A percentile compares a stretch with the other conserved stretches of the same genome.
These are phyloP conservation scores for Arctocebus calabarensis DNA, from an alignment of 2,797 vertebrate species.

Conservation along the genomic window DNA sequence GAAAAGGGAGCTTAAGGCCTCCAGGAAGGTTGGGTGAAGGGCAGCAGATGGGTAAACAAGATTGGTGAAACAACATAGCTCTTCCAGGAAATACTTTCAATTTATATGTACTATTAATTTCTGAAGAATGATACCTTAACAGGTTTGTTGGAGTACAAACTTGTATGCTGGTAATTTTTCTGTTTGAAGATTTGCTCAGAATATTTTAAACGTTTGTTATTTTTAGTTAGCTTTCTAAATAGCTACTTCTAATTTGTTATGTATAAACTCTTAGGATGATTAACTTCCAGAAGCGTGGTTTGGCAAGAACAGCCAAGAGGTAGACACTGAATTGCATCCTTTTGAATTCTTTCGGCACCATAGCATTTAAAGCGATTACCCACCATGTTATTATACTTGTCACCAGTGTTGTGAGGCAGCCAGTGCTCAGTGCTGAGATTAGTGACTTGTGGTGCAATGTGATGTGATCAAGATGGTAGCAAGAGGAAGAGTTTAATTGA, in stretches of 20 bases:
- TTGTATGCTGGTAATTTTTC: not conserved
- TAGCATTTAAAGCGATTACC: not conserved
- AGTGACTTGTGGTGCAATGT: not conserved
- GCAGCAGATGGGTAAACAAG: too few relatives aligned
- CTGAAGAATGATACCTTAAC: not conserved
- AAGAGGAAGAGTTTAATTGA: not conserved
- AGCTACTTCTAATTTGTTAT: not conserved
- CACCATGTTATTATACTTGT: not conserved
- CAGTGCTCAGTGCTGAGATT: not conserved
- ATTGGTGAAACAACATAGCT: not conserved
- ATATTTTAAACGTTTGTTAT: not conserved
- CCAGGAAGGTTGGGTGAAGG: too few relatives aligned
- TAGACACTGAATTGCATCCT: not conserved
- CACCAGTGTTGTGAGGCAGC: not conserved
- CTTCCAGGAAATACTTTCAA: not conserved
- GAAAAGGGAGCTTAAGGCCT: too few relatives aligned
- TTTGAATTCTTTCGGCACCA: not conserved
- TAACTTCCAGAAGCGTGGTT: not conserved
- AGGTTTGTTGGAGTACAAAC: not conserved
- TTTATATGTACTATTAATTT: not conserved
- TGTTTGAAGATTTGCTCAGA: not conserved
- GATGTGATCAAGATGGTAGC: not conserved
- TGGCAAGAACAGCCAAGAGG: not conserved
- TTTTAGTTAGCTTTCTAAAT: slow-evolving; percentile 42
- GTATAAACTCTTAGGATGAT: not conserved